Conservation (phyloP, 2,888 invertebrate genomes). For the Acrobasis repandana region DNA sequence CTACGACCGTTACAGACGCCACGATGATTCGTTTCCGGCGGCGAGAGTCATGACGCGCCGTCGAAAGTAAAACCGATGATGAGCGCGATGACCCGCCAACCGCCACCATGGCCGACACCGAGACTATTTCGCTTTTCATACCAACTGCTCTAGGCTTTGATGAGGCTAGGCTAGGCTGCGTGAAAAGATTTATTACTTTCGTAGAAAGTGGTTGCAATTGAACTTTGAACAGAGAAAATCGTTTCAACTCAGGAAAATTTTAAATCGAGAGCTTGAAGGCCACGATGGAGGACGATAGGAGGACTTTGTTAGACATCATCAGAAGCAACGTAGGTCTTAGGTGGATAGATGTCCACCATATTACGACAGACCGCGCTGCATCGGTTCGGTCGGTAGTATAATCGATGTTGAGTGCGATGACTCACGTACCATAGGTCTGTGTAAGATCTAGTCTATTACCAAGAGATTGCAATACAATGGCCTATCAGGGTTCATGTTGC, state of each 20-base stretch:
- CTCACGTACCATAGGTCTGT: too few species aligned
- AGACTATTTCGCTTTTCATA: conserved; percentile 26
- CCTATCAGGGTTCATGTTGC: too few species aligned
- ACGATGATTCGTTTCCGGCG: conserved; percentile 40
- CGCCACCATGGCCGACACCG: background rate
- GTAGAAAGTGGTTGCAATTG: conserved; percentile 8
- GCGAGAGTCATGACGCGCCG: conserved; percentile 47
- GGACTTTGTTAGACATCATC: too few species aligned
- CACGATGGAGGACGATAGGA: too few species aligned
- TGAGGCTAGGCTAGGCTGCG: conserved; percentile 12
- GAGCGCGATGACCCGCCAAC: conserved; percentile 37
- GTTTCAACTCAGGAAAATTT: background rate
- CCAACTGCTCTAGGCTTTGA: conserved; percentile 24
- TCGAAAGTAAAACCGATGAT: conserved; percentile 59
- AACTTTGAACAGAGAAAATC: background rate
- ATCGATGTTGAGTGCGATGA: too few species aligned
- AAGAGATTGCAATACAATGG: too few species aligned
- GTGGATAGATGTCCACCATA: too few species aligned
- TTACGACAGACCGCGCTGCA: too few species aligned
- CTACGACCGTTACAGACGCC: conserved; percentile 14
- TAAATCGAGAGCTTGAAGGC: too few species aligned
- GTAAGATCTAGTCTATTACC: too few species aligned
- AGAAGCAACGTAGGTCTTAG: too few species aligned
- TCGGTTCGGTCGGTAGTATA: too few species aligned
- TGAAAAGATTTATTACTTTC: conserved; percentile 14